These are phyloP conservation scores for Bedellia somnulentella DNA, from an alignment of 2,888 invertebrate genomes.

Conservation along the genomic window DNA sequence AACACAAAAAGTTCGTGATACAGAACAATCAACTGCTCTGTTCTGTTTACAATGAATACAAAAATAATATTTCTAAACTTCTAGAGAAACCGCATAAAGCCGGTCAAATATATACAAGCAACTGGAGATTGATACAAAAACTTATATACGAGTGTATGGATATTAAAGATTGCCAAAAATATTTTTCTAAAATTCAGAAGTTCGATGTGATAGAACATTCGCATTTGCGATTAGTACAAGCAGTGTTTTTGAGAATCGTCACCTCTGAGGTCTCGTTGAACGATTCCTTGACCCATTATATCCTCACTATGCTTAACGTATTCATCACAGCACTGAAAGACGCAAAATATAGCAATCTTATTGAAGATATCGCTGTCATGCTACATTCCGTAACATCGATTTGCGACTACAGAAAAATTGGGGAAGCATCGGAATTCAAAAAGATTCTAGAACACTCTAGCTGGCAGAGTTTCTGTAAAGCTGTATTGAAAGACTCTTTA, in stretches of 20 bases:
- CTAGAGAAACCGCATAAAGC: slow-evolving; percentile 72
- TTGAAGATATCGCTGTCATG: slow-evolving; percentile 18
- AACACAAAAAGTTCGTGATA: slow-evolving; percentile 33
- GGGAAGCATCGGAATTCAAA: slow-evolving; percentile 32
- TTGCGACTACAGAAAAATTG: slow-evolving; percentile 26
- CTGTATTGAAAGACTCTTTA: slow-evolving; percentile 68
- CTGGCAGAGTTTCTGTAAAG: slow-evolving; percentile 66
- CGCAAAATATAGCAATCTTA: slow-evolving; percentile 15
- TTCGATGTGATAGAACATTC: slow-evolving; percentile 63
- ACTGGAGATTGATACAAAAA: slow-evolving; percentile 58
- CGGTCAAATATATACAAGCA: slow-evolving; percentile 64
- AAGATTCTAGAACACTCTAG: slow-evolving; percentile 41
- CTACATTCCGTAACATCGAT: slow-evolving; percentile 24
- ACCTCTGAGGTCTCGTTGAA: slow-evolving; percentile 25
- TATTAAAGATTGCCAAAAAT: slow-evolving; percentile 52
- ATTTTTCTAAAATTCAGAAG: slow-evolving; percentile 63
- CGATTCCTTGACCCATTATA: slow-evolving; percentile 50
- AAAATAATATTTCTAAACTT: slow-evolving; percentile 64
- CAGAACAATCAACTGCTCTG: slow-evolving; percentile 45
- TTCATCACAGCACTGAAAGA: slow-evolving; percentile 49
- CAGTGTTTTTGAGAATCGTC: slow-evolving; percentile 53
- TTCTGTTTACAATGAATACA: slow-evolving; percentile 61
- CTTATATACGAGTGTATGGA: slow-evolving; percentile 65
- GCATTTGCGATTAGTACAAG: slow-evolving; percentile 57
- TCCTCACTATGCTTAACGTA: slow-evolving; percentile 57